Evolutionary conservation across 1,140 invertebrate genomes (phyloP).

Genomic region (Tenebrio molitor): DNA sequence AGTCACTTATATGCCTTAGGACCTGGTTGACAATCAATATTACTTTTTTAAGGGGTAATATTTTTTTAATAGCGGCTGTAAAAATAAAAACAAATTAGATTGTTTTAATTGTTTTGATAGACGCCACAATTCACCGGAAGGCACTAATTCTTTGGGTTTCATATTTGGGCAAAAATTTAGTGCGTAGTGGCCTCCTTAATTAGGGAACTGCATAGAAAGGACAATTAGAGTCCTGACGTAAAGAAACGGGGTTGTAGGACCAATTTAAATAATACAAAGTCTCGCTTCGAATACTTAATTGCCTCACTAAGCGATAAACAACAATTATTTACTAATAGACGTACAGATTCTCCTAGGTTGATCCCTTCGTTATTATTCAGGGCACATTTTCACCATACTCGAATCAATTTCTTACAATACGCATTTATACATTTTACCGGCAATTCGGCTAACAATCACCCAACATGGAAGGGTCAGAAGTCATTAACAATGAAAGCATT

Average conservation of each 20-base stretch:
- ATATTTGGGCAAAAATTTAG: too few species aligned
- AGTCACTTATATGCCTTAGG: slow-evolving; percentile 22
- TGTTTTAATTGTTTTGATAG: neutral
- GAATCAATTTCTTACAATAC: slow-evolving; percentile 1
- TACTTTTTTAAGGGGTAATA: slow-evolving; percentile 12
- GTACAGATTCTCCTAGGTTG: slow-evolving; percentile 43
- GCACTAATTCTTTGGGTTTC: too few species aligned
- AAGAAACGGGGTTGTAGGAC: slow-evolving; percentile 16
- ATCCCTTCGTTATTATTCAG: slow-evolving; percentile 43
- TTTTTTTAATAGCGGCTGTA: slow-evolving; percentile 18
- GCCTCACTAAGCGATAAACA: slow-evolving; percentile 45
- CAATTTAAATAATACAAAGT: slow-evolving; percentile 46
- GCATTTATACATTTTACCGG: neutral
- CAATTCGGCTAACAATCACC: too few species aligned
- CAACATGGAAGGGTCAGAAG: slow-evolving; percentile 21
- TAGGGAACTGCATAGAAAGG: neutral
- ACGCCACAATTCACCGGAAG: too few species aligned
- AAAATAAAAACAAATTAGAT: slow-evolving; percentile 9
- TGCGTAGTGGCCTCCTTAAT: neutral
- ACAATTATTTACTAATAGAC: slow-evolving; percentile 47
- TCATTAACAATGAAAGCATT: slow-evolving; percentile 37
- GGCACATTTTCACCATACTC: slow-evolving; percentile 38
- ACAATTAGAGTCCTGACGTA: slow-evolving; percentile 34
- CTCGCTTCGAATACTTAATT: slow-evolving; percentile 45
- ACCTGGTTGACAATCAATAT: slow-evolving; percentile 34